Base-by-base conservation (phyloP, 2,113 vertebrate genomes). In the Anas platyrhynchos region DNA sequence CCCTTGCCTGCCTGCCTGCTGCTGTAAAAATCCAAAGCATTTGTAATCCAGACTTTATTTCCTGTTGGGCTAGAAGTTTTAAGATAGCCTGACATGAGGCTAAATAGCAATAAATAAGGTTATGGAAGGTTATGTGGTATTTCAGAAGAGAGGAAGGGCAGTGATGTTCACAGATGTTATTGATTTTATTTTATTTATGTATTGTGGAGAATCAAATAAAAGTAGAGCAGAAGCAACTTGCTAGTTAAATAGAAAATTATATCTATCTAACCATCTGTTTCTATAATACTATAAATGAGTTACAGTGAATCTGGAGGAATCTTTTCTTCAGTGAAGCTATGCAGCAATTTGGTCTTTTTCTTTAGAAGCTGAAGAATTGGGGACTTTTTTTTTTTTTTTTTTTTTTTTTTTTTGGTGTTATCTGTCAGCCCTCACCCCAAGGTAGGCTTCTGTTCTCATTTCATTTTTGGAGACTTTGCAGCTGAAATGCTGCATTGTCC, bases 91-190 rank as follows among this genome's bases (percentile, higher is more conserved):
- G 75, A 76, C 50, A 21, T 66, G 58, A 79, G 48, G 67, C 31
- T 91, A 43, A 84, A 20, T 13, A 79, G 20, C 85, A 89, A 88
- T 89, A 88, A 94, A 81, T 56, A 2, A 88, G 83, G 29, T 88
- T 78, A 83, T 50, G 41, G 65, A 88, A 79, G 14, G 31, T 78
- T 81, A 66, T 52, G 21, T 77, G 32, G 7, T 85, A 67, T 73
- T 95, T 83, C 67, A 90, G 62, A 80, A 46, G 16, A 93, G n/a
- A 56, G 41, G 76, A 88, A 94, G 55, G 55, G 15, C 63, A 77
- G 7, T 63, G 63, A 67, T 93, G 36, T 83, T 93, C 79, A 93
- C 90, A 96, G 83, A 88, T 90, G 86, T 71, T 91, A 86, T 50
- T 87, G 44, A 75, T 96, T 91, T 83, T 34, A 41, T 86, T 85